phyloP scores from a whole-genome alignment of 2,888 invertebrate genomes.

The Piscicola geometra region DNA sequence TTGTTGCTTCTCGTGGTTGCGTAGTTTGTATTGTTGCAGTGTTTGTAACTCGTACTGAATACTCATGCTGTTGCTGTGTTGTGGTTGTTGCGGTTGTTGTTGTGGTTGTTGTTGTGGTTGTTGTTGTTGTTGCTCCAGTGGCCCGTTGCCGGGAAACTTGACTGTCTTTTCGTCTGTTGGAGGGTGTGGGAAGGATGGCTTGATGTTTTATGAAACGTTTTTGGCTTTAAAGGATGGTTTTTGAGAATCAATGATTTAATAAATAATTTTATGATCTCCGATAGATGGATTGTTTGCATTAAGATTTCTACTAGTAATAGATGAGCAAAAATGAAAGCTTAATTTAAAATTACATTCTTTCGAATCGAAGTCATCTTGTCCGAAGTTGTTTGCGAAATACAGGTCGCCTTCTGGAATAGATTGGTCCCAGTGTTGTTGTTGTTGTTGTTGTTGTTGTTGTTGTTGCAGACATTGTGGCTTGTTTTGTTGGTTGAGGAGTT shows the following conservation, averaged over 20 bases:
- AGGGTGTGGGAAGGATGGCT: too few species aligned
- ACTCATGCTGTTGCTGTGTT: not conserved
- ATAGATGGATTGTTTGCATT: too few species aligned
- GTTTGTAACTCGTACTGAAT: not conserved
- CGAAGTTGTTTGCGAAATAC: not conserved
- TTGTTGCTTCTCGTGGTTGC: not conserved
- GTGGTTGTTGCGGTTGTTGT: not conserved
- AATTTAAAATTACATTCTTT: slow-evolving; percentile 1
- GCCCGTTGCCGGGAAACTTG: not conserved
- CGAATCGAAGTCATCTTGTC: not conserved
- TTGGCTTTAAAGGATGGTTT: too few species aligned
- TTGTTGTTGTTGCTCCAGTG: not conserved
- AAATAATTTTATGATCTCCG: too few species aligned
- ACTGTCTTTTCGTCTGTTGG: too few species aligned
- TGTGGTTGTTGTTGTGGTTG: not conserved
- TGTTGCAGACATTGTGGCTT: not conserved
- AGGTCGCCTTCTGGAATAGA: not conserved
- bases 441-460: not conserved
- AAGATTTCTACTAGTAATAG: too few species aligned
- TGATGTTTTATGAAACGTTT: too few species aligned
- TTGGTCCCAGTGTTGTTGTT: not conserved
- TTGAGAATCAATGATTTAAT: too few species aligned
- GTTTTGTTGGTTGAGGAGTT: not conserved
- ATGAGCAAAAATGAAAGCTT: too few species aligned
- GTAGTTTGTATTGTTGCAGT: not conserved